phyloP scores from a whole-genome alignment of 2,113 vertebrate genomes.

The Laticauda colubrina region DNA sequence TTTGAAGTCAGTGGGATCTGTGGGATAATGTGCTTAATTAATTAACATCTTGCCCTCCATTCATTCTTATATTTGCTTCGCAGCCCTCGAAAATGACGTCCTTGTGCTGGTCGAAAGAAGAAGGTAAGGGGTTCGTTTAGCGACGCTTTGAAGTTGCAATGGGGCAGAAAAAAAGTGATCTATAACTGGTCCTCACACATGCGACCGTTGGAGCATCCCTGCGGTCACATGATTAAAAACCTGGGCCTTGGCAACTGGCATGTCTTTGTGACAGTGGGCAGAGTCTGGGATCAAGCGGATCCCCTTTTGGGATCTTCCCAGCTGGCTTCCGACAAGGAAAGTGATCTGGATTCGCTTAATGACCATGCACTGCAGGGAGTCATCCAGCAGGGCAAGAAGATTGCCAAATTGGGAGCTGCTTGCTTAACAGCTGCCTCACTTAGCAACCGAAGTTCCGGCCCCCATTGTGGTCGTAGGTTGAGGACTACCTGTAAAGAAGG shows the following conservation, averaged over 20 bases:
- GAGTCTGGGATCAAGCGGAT: not conserved
- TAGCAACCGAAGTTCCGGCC: not conserved
- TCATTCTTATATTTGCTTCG: constrained; percentile 28
- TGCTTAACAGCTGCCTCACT: not conserved
- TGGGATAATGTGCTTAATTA: not conserved
- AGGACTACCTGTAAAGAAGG: too few relatives aligned
- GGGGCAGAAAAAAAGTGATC: not conserved
- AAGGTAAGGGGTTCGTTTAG: constrained; percentile 70
- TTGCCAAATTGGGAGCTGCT: not conserved
- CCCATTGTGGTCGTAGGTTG: not conserved
- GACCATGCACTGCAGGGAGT: too few relatives aligned
- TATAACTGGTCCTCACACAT: not conserved
- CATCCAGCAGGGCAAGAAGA: too few relatives aligned
- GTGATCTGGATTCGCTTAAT: not conserved
- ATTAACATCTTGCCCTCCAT: not conserved
- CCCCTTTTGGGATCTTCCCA: too few relatives aligned
- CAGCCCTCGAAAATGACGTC: constrained; percentile 86
- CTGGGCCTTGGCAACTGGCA: too few relatives aligned
- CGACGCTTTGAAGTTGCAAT: not conserved
- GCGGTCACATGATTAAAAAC: too few relatives aligned
- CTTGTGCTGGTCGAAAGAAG: constrained; percentile 91
- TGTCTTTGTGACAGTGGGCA: not conserved
- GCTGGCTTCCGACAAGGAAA: too few relatives aligned
- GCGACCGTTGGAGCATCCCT: too few relatives aligned
- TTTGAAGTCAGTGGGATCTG: not conserved